phyloP scores from a whole-genome alignment of 2,888 invertebrate genomes.

The Aphelenchoides bicaudatus region DNA sequence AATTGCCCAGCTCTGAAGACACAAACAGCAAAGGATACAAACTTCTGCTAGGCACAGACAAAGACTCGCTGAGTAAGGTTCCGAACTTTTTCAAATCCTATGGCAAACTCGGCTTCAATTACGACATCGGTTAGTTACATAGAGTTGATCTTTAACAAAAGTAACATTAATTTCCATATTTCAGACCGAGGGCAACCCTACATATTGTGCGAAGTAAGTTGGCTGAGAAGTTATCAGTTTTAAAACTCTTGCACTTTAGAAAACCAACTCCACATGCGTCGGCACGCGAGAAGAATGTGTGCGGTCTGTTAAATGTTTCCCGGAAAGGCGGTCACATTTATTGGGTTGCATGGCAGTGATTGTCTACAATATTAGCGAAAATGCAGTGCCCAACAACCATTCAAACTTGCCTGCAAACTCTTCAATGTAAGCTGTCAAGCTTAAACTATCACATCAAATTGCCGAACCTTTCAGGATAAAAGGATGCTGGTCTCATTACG shows the following conservation, averaged over 20 bases:
- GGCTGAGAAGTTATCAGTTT: background rate
- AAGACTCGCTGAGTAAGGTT: background rate
- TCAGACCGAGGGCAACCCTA: conserved; percentile 30
- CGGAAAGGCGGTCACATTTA: conserved; percentile 29
- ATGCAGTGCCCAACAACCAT: conserved; percentile 10
- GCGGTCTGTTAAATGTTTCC: conserved; percentile 27
- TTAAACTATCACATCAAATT: no score
- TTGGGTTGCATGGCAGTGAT: conserved; percentile 39
- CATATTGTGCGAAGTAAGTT: conserved; percentile 32
- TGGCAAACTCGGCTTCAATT: conserved; percentile 33
- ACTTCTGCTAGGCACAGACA: background rate
- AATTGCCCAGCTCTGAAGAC: background rate
- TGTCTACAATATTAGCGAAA: conserved; percentile 29
- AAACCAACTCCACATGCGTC: conserved; percentile 10
- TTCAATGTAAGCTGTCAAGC: no score
- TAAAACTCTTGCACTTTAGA: conserved; percentile 17
- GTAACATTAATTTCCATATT: no score
- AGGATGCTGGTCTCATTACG: conserved; percentile 40
- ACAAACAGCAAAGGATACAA: background rate
- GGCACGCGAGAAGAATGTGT: conserved; percentile 22
- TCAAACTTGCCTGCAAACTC: conserved; percentile 18
- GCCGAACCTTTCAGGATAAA: conserved; percentile 27
- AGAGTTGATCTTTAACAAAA: no score
- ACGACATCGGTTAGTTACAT: no score
- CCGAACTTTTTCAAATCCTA: conserved; percentile 28